Evolutionary conservation across 2,113 vertebrate species (phyloP), one percentile per base, ranked within the genome.

Genomic region (Ictalurus furcatus): DNA sequence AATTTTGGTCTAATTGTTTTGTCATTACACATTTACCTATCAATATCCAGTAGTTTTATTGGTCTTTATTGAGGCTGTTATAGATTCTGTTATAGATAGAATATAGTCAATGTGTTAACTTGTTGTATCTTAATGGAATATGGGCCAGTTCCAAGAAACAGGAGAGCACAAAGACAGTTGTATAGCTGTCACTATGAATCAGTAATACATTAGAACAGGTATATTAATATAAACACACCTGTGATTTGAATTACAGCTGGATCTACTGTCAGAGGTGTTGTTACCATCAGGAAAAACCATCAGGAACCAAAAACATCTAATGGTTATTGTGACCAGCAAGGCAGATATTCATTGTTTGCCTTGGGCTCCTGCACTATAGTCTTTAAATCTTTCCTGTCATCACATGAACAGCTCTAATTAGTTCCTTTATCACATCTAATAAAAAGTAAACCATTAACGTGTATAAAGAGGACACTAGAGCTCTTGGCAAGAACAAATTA

Each of bases 371-470:
- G 19, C 23, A 65, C 59, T 44, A 0, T 16, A 14, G 44, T 16
- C 34, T 44, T 67, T 30, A 54, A 85, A 48, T 69, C 44, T 16
- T 84, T 23, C 2, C 82, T 69, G 25, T 67, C 61, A 21, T 48
- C 25, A 52, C 59, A 19, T 44, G 25, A 44, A 34, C 6, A 69
- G 40, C 44, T 85, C 6, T 71, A 71, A 85, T 71, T 71, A 85
- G 65, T 17, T 71, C 17, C 0, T 85, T 85, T 71, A 67, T 69
- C 63, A 52, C 74, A 85, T 30, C 84, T 71, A 85, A 85, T 71
- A 48, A 85, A 52, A n/a, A 0, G n/a, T 56, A 54, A 14, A 69
- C 37, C 83, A 85, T 67, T 85, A 85, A 85, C 71, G 4, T 23
- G 28, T 71, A 23, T 34, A 52, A 84, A 67, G 13, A 65, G 37